Percentiles rank a stretch among this genome's conserved stretches.
These are phyloP conservation scores for Turdus rufiventris DNA, from an alignment of 2,113 vertebrate species.

Conservation along the genomic window DNA sequence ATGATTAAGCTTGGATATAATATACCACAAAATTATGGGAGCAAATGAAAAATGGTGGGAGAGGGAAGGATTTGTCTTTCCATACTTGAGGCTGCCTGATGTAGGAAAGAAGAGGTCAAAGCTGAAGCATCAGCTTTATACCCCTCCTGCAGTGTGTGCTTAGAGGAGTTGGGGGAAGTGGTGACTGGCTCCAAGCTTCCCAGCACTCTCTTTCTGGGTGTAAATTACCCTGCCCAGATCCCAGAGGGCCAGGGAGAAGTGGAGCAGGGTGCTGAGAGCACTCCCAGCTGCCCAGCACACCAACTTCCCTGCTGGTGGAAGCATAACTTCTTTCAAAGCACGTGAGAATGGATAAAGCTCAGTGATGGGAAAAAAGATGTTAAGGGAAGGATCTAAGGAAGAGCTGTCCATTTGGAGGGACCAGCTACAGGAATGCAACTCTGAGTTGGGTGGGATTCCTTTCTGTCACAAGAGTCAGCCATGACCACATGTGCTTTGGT, in stretches of 20 bases:
- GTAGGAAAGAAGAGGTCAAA: not conserved
- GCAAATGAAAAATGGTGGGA: conserved; percentile 39
- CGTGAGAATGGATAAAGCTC: conserved; percentile 38
- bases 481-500: not conserved
- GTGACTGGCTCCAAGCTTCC: not conserved
- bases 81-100: not conserved
- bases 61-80: not conserved
- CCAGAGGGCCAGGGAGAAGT: not conserved
- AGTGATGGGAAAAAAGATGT: conserved; percentile 17
- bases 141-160: not conserved
- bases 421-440: not conserved
- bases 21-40: conserved; percentile 40
- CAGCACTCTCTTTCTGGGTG: not conserved
- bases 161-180: not conserved
- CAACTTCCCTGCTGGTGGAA: not conserved
- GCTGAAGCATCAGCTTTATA: not conserved
- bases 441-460: not conserved
- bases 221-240: not conserved
- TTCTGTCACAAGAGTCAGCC: not conserved
- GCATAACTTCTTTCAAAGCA: conserved; percentile 6
- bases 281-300: not conserved
- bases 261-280: not conserved
- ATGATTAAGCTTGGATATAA: conserved; percentile 18
- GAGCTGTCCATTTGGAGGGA: not conserved
- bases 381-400: not conserved